phyloP scores from a whole-genome alignment of 2,113 vertebrate genomes.

The Redunca redunca region DNA sequence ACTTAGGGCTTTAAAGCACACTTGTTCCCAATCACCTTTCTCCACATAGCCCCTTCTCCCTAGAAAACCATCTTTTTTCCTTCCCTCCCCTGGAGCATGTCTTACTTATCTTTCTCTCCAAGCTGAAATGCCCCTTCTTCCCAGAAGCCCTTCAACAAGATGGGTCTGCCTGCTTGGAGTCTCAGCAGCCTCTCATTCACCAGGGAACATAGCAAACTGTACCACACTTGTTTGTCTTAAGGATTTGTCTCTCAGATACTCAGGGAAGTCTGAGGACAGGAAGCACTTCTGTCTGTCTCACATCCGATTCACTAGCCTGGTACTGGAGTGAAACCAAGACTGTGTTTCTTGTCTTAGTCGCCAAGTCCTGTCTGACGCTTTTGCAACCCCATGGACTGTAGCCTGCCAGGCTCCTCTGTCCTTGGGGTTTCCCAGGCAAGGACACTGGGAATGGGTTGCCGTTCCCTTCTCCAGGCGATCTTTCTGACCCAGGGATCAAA shows the following conservation, averaged over 20 bases:
- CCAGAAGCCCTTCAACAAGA: neutral
- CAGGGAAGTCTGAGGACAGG: neutral
- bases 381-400: neutral
- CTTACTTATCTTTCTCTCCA: neutral
- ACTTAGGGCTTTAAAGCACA: neutral
- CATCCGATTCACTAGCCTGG: accelerated
- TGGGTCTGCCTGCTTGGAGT: neutral
- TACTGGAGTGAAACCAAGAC: neutral
- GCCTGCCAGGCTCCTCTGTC: neutral
- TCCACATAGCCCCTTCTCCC: accelerated
- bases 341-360: neutral
- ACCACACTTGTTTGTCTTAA: neutral
- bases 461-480: neutral
- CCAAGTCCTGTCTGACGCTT: neutral
- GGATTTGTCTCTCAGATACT: neutral
- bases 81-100: neutral
- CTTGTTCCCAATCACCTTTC: neutral
- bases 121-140: neutral
- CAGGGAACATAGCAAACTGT: accelerated
- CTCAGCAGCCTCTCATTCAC: neutral
- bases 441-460: neutral
- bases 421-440: neutral
- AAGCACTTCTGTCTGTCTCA: neutral
- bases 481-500: neutral
- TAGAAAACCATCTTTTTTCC: neutral